Percentiles rank a stretch among this genome's conserved stretches.
Evolutionary conservation across 2,797 vertebrate species (phyloP).

Genomic region (Mus spretus): DNA sequence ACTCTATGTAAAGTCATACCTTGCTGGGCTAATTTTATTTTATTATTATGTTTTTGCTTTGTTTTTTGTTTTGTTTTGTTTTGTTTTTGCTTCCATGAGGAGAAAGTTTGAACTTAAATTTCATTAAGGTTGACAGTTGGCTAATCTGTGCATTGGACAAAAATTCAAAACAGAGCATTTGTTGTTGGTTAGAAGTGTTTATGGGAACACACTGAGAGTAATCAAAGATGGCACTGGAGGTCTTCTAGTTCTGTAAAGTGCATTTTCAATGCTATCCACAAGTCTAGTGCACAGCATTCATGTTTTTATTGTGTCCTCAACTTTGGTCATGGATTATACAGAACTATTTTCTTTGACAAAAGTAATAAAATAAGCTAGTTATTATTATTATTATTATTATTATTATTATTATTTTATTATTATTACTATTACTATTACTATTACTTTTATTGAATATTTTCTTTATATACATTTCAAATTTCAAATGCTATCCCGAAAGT

Average conservation of each 20-base stretch:
- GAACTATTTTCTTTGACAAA: not conserved
- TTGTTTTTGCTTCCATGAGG: not conserved
- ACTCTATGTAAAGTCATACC: not conserved
- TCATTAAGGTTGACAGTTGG: not conserved
- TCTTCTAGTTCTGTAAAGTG: not conserved
- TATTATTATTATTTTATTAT: too few relatives aligned
- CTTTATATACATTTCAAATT: too few relatives aligned
- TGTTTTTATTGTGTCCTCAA: not conserved
- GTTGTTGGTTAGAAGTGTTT: not conserved
- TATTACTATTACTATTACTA: too few relatives aligned
- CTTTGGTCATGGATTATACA: not conserved
- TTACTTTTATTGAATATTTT: too few relatives aligned
- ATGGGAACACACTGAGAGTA: not conserved
- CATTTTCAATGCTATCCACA: fast-evolving
- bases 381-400: too few relatives aligned
- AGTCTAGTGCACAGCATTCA: not conserved
- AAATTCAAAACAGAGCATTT: not conserved
- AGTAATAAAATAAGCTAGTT: not conserved
- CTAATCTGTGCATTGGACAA: not conserved
- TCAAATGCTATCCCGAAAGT: too few relatives aligned
- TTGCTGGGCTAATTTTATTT: not conserved
- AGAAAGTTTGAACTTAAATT: not conserved
- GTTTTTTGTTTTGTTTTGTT: not conserved
- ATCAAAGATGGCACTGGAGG: not conserved
- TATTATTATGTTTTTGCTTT: too few relatives aligned